A percentile compares a stretch with the other conserved stretches of the same genome.
Evolutionary conservation across 2,888 invertebrate genomes (phyloP).

Genomic region (Synergus umbraculus): DNA sequence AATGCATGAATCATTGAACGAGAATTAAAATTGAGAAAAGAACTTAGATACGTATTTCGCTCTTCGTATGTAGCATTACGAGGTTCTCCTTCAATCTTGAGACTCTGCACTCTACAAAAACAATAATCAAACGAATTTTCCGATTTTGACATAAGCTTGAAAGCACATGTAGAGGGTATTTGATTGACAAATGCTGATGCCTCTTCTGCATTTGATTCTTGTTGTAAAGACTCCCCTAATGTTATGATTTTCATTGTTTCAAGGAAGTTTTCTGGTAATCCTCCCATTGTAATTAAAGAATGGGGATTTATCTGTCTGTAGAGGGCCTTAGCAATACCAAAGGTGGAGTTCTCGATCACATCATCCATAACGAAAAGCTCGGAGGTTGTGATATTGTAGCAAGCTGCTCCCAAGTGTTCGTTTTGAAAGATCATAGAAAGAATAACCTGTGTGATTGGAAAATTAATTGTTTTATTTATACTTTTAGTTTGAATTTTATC

Average conservation of each 20-base stretch:
- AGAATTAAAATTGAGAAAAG: slow-evolving; percentile 82
- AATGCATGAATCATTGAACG: slow-evolving; percentile 83
- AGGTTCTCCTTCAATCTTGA: slow-evolving; percentile 81
- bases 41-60: slow-evolving; percentile 81
- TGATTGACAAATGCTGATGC: slow-evolving; percentile 62
- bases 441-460: slow-evolving; percentile 78
- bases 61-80: slow-evolving; percentile 79
- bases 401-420: slow-evolving; percentile 86
- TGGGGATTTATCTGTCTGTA: slow-evolving; percentile 82
- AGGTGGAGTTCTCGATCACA: slow-evolving; percentile 82
- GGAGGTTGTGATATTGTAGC: slow-evolving; percentile 83
- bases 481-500: too few relatives aligned
- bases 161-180: slow-evolving; percentile 77
- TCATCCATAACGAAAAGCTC: slow-evolving; percentile 85
- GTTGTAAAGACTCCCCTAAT: slow-evolving; percentile 54
- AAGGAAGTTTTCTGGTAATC: slow-evolving; percentile 79
- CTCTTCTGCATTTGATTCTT: slow-evolving; percentile 57
- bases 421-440: slow-evolving; percentile 83
- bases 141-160: slow-evolving; percentile 80
- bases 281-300: slow-evolving; percentile 80
- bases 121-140: slow-evolving; percentile 82
- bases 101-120: slow-evolving; percentile 79
- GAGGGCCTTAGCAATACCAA: slow-evolving; percentile 80
- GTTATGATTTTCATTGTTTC: slow-evolving; percentile 78
- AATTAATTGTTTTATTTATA: background rate